Percentiles rank a stretch among this genome's conserved stretches.
These are phyloP conservation scores for Toxotes lorentzi DNA, from an alignment of 2,797 vertebrate genomes.

Conservation along the genomic window DNA sequence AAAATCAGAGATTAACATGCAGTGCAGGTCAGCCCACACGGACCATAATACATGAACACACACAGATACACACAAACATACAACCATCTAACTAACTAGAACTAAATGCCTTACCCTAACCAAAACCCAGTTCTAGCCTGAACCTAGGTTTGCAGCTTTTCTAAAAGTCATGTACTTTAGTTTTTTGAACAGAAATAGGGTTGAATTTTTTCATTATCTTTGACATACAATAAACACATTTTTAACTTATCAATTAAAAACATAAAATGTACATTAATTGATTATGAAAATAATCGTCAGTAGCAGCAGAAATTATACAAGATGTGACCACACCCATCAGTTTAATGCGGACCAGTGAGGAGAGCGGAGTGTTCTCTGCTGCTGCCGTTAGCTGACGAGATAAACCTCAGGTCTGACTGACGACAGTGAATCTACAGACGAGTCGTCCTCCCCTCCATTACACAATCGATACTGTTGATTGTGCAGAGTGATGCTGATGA, in stretches of 20 bases:
- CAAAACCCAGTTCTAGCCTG: no score
- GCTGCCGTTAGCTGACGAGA: slow-evolving; percentile 45
- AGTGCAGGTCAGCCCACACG: neutral
- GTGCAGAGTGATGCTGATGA: slow-evolving; percentile 13
- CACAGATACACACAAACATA: neutral
- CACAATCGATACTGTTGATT: slow-evolving; percentile 54
- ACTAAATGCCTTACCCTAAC: no score
- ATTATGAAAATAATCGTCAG: no score
- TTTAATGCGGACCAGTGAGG: neutral
- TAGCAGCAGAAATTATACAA: neutral
- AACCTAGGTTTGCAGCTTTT: no score
- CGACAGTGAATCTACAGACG: slow-evolving; percentile 44
- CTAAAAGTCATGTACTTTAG: no score
- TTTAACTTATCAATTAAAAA: no score
- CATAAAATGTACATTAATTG: no score
- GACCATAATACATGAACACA: neutral
- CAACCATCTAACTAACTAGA: no score
- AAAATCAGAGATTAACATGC: slow-evolving; percentile 33
- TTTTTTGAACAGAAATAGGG: no score
- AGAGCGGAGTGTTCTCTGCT: slow-evolving; percentile 5
- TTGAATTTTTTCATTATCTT: no score
- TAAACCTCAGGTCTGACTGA: slow-evolving; percentile 51
- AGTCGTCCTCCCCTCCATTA: slow-evolving; percentile 30
- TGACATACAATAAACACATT: no score
- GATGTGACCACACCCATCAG: no score